These are phyloP conservation scores for Anagrus nilaparvatae DNA, from an alignment of 1,140 invertebrate genomes.

Conservation along the genomic window DNA sequence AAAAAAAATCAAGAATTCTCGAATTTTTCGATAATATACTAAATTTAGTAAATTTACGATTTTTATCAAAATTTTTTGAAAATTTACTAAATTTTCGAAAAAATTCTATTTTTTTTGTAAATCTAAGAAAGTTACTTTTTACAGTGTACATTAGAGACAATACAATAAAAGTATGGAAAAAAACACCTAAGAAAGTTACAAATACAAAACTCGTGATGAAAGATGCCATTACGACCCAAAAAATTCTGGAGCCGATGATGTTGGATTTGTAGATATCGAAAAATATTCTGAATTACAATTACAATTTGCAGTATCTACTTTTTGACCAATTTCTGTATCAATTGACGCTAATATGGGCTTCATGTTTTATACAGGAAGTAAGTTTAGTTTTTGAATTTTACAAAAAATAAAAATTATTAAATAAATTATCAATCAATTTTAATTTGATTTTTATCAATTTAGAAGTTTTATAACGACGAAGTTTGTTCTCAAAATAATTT, in stretches of 20 bases:
- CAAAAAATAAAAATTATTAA: too few species aligned
- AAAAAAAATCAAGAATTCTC: too few species aligned
- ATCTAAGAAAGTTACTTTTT: too few species aligned
- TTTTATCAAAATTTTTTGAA: too few species aligned
- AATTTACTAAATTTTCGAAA: too few species aligned
- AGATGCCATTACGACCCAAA: constrained; percentile 60
- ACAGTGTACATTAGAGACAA: too few species aligned
- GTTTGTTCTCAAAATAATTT: constrained; percentile 57
- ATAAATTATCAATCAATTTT: too few species aligned
- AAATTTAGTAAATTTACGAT: too few species aligned
- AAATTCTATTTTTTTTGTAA: too few species aligned
- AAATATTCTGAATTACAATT: constrained; percentile 58
- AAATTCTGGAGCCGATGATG: constrained; percentile 69
- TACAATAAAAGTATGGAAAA: constrained; percentile 79
- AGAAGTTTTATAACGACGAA: constrained; percentile 57
- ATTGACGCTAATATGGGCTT: constrained; percentile 87
- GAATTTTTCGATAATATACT: too few species aligned
- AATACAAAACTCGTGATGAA: constrained; percentile 71
- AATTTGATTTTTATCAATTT: too few species aligned
- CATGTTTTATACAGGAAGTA: constrained; percentile 63
- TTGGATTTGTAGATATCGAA: constrained; percentile 72
- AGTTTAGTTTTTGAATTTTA: too few species aligned
- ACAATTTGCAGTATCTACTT: constrained; percentile 66
- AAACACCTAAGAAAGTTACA: constrained; percentile 87
- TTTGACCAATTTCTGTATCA: constrained; percentile 78